Base-by-base conservation (phyloP, 2,888 invertebrate species). In the Mechanitis messenoides region DNA sequence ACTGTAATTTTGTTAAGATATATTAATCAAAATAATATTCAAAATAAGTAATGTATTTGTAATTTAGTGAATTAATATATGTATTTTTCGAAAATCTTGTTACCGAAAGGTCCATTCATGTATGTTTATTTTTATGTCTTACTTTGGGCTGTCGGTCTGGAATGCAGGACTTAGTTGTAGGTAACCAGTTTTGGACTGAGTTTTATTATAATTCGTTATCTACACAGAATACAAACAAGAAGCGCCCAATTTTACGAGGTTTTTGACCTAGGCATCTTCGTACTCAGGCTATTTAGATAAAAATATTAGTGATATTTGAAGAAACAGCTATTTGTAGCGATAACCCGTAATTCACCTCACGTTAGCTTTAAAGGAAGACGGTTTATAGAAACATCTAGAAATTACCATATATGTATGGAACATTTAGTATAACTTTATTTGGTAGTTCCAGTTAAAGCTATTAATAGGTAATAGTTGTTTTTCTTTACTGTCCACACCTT, bases 181-280 rank as follows among this genome's bases (percentile, higher is more conserved):
- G 63, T 65, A 65, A 69, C 69, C 59, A 64, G 68, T 68, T 69
- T 68, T 63, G 60, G 67, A 54, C 60, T 60, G 61, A 65, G 63
- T 65, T 66, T 63, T 66, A 66, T 67, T 65, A 63, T 67, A 63
- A 62, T 64, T 61, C 61, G 66, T 68, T 69, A 69, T 69, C 68
- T 65, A 63, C 57, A 66, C 66, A 60, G 67, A 66, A 68, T 68
- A 62, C 60, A 69, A 70, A 71, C 71, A 71, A 69, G 64, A 62
- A 68, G 65, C 65, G 69, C 67, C 63, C 60, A 72, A 76, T 81
- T 80, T 82, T 77, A 84, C 75, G 82, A 84, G 85, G 72, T 81
- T 83, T 81, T 84, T 84, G 84, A 84, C 83, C 82, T 74, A 76
- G 71, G 71, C 71, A 74, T 71, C 65, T 73, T 68, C 71, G 65